Conservation (phyloP, 2,888 invertebrate genomes). For the Ophion ellenae region DNA sequence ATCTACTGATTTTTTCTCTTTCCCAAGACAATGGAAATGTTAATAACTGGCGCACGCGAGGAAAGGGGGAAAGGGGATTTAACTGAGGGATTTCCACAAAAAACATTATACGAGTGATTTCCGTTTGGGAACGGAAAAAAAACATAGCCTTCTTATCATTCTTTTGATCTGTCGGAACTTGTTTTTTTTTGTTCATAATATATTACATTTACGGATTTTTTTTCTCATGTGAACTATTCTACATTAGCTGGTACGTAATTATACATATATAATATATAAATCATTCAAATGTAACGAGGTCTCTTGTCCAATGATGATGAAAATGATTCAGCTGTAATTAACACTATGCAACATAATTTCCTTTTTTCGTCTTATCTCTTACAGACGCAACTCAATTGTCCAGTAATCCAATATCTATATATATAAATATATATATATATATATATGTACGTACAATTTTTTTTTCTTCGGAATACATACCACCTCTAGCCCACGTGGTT, state of each 20-base stretch:
- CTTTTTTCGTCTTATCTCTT: slow-evolving; percentile 47
- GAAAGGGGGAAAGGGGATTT: neutral
- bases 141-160: neutral
- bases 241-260: slow-evolving; percentile 69
- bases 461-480: slow-evolving; percentile 62
- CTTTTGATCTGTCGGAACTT: slow-evolving; percentile 63
- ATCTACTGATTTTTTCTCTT: too few relatives aligned
- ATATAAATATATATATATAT: slow-evolving; percentile 10
- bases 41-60: neutral
- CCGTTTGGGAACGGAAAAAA: neutral
- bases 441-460: slow-evolving; percentile 47
- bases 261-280: slow-evolving; percentile 71
- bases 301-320: slow-evolving; percentile 66
- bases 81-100: slow-evolving; percentile 56
- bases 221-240: slow-evolving; percentile 64
- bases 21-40: too few relatives aligned
- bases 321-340: slow-evolving; percentile 62
- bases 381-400: slow-evolving; percentile 58
- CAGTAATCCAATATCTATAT: slow-evolving; percentile 31
- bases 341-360: slow-evolving; percentile 64
- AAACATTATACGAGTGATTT: neutral
- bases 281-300: slow-evolving; percentile 72
- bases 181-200: slow-evolving; percentile 70
- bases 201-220: slow-evolving; percentile 72
- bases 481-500: slow-evolving; percentile 52